Conservation (phyloP, 1,140 invertebrate species). For the Drosophila truncata region DNA sequence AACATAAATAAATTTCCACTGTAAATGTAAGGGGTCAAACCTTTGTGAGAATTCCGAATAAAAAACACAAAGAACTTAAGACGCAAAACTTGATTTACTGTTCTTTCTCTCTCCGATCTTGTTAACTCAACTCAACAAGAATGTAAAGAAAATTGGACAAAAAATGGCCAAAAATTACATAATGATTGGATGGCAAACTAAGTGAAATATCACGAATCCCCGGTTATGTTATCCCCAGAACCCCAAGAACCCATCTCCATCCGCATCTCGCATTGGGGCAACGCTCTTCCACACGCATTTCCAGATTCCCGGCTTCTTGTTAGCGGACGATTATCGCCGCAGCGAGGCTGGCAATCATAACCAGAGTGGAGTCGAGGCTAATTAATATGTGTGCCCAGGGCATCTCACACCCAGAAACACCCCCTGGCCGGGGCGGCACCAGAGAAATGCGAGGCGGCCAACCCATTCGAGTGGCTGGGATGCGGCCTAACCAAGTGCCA, state of each 20-base stretch:
- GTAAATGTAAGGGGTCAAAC: neutral
- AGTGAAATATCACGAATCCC: slow-evolving; percentile 26
- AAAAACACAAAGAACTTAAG: neutral
- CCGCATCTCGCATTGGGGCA: slow-evolving; percentile 13
- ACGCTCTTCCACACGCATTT: slow-evolving; percentile 26
- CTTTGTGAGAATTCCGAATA: slow-evolving; percentile 1
- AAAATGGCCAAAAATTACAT: slow-evolving; percentile 25
- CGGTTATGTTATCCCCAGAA: neutral
- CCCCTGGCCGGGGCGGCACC: slow-evolving; percentile 22
- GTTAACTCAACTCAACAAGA: slow-evolving; percentile 7
- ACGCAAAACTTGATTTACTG: slow-evolving; percentile 1
- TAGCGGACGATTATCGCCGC: slow-evolving; percentile 54
- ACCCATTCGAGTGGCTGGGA: slow-evolving; percentile 14
- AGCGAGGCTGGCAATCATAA: slow-evolving; percentile 41
- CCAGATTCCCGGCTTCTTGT: slow-evolving; percentile 36
- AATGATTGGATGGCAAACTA: slow-evolving; percentile 7
- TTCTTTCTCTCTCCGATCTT: neutral
- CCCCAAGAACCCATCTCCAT: neutral
- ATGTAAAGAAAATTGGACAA: slow-evolving; percentile 13
- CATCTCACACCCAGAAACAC: slow-evolving; percentile 44
- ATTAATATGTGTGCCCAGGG: slow-evolving; percentile 50
- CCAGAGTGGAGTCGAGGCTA: slow-evolving; percentile 17
- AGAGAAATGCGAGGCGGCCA: slow-evolving; percentile 25
- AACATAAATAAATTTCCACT: neutral
- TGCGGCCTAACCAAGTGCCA: slow-evolving; percentile 16